Conservation (phyloP, 2,888 invertebrate species). For the Mesopsocus fuscifrons region DNA sequence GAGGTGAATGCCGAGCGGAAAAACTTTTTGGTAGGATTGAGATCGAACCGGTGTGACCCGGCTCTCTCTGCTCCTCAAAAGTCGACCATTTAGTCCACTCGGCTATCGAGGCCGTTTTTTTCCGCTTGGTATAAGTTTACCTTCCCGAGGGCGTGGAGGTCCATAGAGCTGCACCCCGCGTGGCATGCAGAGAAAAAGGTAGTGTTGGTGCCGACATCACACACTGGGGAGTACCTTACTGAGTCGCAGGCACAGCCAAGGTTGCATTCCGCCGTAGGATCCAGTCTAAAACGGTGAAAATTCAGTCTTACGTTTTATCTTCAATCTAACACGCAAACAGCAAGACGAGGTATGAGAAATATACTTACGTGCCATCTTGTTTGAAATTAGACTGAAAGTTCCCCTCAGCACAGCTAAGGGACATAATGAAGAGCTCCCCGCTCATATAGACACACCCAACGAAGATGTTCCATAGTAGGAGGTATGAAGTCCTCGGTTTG, state of each 20-base stretch:
- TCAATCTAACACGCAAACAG: too few relatives aligned
- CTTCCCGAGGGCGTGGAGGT: slow-evolving; percentile 22
- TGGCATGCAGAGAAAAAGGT: slow-evolving; percentile 55
- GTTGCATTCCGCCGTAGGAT: slow-evolving; percentile 35
- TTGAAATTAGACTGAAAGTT: too few relatives aligned
- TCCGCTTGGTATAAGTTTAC: slow-evolving; percentile 12
- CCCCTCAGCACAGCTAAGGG: slow-evolving; percentile 32
- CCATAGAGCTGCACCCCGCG: slow-evolving; percentile 38
- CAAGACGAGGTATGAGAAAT: too few relatives aligned
- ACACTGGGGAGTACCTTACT: slow-evolving; percentile 42
- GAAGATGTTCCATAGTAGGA: slow-evolving; percentile 41
- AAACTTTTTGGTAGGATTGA: too few relatives aligned
- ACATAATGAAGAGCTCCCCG: slow-evolving; percentile 33
- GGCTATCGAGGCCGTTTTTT: too few relatives aligned
- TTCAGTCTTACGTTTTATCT: background rate
- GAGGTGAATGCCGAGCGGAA: too few relatives aligned
- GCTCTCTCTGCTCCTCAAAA: too few relatives aligned
- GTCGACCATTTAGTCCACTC: too few relatives aligned
- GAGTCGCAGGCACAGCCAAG: slow-evolving; percentile 35
- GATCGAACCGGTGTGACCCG: too few relatives aligned
- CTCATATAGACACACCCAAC: slow-evolving; percentile 33
- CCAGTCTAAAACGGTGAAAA: slow-evolving; percentile 24
- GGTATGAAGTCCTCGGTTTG: slow-evolving; percentile 34
- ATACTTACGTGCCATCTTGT: slow-evolving; percentile 23
- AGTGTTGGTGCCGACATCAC: slow-evolving; percentile 31